Evolutionary conservation across 2,888 invertebrate genomes (phyloP).

Genomic region (Neuroscelio doddi): DNA sequence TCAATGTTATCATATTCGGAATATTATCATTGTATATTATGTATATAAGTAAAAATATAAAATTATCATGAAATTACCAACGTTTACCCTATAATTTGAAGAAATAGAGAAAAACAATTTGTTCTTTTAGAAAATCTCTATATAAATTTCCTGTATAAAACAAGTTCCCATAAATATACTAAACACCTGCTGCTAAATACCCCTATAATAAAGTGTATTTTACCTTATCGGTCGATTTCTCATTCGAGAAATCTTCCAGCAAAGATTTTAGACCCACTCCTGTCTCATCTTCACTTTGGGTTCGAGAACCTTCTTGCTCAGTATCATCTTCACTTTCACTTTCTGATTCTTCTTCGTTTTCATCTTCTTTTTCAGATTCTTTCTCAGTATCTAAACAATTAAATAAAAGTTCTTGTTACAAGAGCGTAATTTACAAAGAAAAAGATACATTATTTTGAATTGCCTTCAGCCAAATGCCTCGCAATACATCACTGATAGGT

Average conservation of each 20-base stretch:
- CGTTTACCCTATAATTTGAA: too few relatives aligned
- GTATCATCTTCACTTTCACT: conserved; percentile 66
- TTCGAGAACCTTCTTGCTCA: conserved; percentile 63
- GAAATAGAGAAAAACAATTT: too few relatives aligned
- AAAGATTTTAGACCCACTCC: conserved; percentile 76
- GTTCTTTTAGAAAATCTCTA: too few relatives aligned
- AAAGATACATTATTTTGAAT: not conserved
- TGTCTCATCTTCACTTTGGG: conserved; percentile 70
- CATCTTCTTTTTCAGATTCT: conserved; percentile 64
- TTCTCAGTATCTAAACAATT: conserved; percentile 55
- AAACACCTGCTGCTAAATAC: too few relatives aligned
- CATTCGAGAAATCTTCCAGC: conserved; percentile 73
- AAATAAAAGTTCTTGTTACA: not conserved
- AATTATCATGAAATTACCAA: too few relatives aligned
- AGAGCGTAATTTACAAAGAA: not conserved
- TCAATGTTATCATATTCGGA: too few relatives aligned
- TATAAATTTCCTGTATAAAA: too few relatives aligned
- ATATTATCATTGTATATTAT: too few relatives aligned
- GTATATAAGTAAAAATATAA: too few relatives aligned
- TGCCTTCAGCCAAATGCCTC: conserved; percentile 70
- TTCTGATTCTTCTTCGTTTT: conserved; percentile 62
- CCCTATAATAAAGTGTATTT: too few relatives aligned
- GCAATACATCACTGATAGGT: conserved; percentile 57
- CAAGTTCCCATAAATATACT: too few relatives aligned
- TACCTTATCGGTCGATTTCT: conserved; percentile 53